Conservation (phyloP, 2,888 invertebrate species). For the Trachelus troglodyta region DNA sequence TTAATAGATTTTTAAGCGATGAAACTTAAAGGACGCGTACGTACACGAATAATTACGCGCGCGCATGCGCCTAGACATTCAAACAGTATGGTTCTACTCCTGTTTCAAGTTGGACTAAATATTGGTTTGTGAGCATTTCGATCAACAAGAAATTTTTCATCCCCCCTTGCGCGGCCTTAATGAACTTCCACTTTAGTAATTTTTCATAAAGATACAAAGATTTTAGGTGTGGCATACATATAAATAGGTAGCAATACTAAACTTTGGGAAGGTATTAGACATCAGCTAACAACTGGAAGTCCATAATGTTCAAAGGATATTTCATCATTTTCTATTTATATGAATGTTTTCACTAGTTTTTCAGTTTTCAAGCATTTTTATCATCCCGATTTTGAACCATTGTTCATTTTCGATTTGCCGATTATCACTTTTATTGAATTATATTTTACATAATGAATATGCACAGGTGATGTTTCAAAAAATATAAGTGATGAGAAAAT, state of each 20-base stretch:
- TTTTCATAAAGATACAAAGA: too few species aligned
- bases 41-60: too few species aligned
- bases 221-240: too few species aligned
- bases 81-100: too few species aligned
- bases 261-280: not conserved
- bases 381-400: not conserved
- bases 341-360: not conserved
- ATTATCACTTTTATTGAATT: not conserved
- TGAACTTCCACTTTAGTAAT: too few species aligned
- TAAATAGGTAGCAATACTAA: not conserved
- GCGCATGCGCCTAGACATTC: too few species aligned
- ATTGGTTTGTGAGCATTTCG: too few species aligned
- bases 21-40: too few species aligned
- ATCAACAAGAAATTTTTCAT: too few species aligned
- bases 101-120: too few species aligned
- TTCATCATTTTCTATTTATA: not conserved
- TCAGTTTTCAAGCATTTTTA: not conserved
- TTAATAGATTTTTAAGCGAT: too few species aligned
- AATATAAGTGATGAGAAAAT: not conserved
- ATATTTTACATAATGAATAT: not conserved
- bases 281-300: not conserved
- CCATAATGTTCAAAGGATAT: not conserved
- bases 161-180: too few species aligned
- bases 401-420: not conserved
- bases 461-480: not conserved